These are phyloP conservation scores for Spizaetus ornatus DNA, from an alignment of 2,113 vertebrate genomes.

Conservation along the genomic window DNA sequence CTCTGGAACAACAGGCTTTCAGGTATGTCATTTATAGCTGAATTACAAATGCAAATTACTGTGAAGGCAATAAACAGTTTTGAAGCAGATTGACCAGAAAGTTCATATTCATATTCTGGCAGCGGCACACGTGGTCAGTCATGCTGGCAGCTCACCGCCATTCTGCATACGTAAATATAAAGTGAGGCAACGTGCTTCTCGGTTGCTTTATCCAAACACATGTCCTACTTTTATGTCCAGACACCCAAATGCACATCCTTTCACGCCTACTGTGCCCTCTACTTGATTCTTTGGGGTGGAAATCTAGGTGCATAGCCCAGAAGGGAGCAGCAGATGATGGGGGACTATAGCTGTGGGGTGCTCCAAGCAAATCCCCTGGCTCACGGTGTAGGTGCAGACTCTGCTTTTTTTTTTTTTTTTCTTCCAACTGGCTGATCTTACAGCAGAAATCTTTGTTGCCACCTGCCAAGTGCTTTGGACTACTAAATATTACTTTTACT, in stretches of 20 bases:
- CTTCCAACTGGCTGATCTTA: neutral
- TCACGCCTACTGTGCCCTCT: neutral
- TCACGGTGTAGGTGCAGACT: neutral
- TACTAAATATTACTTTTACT: neutral
- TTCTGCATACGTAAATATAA: neutral
- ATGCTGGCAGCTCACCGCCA: neutral
- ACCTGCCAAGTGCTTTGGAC: neutral
- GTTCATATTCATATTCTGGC: neutral
- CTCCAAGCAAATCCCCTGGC: neutral
- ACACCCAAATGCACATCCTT: neutral
- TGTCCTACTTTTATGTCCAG: neutral
- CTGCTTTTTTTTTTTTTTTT: neutral
- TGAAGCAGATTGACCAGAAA: neutral
- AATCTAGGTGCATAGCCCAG: neutral
- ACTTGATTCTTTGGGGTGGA: neutral
- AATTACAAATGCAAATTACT: neutral
- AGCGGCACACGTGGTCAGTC: fast-evolving
- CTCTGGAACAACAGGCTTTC: neutral
- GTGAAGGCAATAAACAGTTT: neutral
- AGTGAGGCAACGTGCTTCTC: neutral
- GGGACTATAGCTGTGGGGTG: neutral
- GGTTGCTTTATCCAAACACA: neutral
- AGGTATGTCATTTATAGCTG: neutral
- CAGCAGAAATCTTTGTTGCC: neutral
- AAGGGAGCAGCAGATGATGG: neutral